Conservation (phyloP, 2,797 vertebrate species). For the Hippopotamyrus pictus region DNA sequence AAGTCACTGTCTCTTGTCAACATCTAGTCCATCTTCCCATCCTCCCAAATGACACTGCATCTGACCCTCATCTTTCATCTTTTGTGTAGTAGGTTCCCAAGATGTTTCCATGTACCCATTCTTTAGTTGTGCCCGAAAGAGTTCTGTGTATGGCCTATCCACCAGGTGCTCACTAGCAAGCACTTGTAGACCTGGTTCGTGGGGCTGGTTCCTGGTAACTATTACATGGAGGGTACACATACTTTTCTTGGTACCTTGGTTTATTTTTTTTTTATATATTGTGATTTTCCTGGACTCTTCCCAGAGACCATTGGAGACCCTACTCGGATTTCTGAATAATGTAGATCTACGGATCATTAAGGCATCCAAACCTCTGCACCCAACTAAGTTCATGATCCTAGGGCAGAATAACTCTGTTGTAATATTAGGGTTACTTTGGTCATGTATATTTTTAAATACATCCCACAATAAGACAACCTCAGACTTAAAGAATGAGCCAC, state of each 20-base stretch:
- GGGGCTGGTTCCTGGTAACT: neutral
- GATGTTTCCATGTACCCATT: neutral
- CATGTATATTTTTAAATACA: neutral
- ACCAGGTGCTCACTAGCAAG: neutral
- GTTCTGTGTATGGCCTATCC: neutral
- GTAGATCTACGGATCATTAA: neutral
- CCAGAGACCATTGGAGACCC: neutral
- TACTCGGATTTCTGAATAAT: neutral
- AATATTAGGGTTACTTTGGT: neutral
- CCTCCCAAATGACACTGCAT: neutral
- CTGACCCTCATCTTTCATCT: neutral
- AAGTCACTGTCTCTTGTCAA: neutral
- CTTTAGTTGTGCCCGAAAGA: neutral
- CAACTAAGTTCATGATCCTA: neutral
- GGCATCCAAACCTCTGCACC: neutral
- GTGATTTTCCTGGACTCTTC: neutral
- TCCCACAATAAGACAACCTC: neutral
- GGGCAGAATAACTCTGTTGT: neutral
- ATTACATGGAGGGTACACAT: neutral
- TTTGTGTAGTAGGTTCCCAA: neutral
- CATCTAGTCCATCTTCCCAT: neutral
- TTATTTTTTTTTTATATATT: neutral
- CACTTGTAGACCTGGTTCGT: neutral
- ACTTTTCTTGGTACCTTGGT: neutral
- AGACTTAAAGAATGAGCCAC: neutral